phyloP scores from a whole-genome alignment of 2,113 vertebrate species.

The Spea bombifrons region DNA sequence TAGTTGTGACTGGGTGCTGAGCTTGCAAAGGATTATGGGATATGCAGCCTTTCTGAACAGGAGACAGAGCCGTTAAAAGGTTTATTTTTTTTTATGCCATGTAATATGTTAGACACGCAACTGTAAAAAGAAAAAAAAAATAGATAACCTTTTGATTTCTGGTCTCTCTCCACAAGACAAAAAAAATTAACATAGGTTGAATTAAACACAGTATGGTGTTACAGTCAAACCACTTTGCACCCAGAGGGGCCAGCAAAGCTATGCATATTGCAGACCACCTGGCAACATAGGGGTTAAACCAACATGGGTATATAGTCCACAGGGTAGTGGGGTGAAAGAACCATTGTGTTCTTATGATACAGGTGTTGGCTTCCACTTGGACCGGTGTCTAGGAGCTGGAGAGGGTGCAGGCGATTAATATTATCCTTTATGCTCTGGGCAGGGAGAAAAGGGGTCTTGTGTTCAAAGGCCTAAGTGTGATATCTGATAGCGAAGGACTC shows the following conservation, averaged over 20 bases:
- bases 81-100: conserved; percentile 16
- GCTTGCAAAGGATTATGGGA: conserved; percentile 67
- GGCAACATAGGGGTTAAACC: conserved; percentile 50
- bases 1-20: conserved; percentile 65
- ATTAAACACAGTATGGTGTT: conserved; percentile 58
- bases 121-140: conserved; percentile 70
- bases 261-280: conserved; percentile 34
- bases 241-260: conserved; percentile 60
- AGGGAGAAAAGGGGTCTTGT: conserved; percentile 60
- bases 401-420: conserved; percentile 54
- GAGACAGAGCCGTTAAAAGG: conserved; percentile 69
- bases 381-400: conserved; percentile 68
- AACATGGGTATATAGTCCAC: conserved; percentile 47
- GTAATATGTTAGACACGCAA: conserved; percentile 67
- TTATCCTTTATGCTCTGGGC: conserved; percentile 42
- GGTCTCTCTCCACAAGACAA: conserved; percentile 63
- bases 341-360: conserved; percentile 35
- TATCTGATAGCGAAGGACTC: conserved; percentile 70
- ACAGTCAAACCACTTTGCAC: conserved; percentile 55
- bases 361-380: conserved; percentile 56
- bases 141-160: conserved; percentile 50
- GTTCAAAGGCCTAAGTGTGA: conserved; percentile 76
- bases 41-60: conserved; percentile 68
- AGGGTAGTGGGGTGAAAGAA: conserved; percentile 41
- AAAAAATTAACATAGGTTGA: conserved; percentile 60